Conservation (phyloP, 2,888 invertebrate species). For the Perizoma flavofasciatum region DNA sequence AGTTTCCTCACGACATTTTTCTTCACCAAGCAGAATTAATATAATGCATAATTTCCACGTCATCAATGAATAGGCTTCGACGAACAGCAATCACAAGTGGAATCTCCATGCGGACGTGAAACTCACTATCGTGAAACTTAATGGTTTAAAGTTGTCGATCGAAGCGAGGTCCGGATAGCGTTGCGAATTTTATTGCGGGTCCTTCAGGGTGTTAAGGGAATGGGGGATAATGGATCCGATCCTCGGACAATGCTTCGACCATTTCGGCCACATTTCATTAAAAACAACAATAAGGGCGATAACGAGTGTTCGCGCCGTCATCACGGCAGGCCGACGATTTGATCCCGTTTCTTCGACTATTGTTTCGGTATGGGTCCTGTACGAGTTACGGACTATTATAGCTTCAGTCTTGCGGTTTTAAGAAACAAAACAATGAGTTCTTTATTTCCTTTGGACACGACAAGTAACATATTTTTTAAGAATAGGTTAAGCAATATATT, state of each 20-base stretch:
- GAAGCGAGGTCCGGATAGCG: slow-evolving; percentile 50
- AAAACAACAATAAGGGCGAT: slow-evolving; percentile 72
- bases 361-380: slow-evolving; percentile 27
- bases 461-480: no score
- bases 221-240: slow-evolving; percentile 68
- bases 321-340: slow-evolving; percentile 46
- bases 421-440: no score
- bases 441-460: no score
- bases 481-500: no score
- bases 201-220: slow-evolving; percentile 63
- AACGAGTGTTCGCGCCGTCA: slow-evolving; percentile 54
- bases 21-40: neutral
- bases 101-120: slow-evolving; percentile 28
- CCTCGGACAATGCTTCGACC: slow-evolving; percentile 66
- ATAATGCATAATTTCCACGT: slow-evolving; percentile 10
- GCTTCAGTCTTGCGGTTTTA: neutral
- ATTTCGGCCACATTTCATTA: slow-evolving; percentile 72
- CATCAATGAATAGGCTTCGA: slow-evolving; percentile 26
- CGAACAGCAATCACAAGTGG: slow-evolving; percentile 25
- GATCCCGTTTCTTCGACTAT: slow-evolving; percentile 51
- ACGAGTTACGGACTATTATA: slow-evolving; percentile 1
- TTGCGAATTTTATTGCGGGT: slow-evolving; percentile 65
- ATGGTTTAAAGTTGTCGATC: slow-evolving; percentile 60
- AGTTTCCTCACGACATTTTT: neutral
- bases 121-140: slow-evolving; percentile 37